Evolutionary conservation across 2,888 invertebrate genomes (phyloP).

Genomic region (Tortricodes alternella): DNA sequence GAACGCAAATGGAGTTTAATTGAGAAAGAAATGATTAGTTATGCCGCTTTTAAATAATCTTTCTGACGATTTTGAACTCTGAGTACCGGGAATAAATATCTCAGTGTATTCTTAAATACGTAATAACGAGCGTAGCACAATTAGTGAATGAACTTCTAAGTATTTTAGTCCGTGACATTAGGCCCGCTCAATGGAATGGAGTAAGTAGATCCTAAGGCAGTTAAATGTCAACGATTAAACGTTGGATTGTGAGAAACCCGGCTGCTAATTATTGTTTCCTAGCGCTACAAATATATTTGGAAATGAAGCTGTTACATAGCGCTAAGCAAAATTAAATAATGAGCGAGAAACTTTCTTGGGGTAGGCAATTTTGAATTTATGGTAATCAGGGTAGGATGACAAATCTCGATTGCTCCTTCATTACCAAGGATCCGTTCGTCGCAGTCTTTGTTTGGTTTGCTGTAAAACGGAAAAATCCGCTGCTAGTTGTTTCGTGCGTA

Average conservation of each 20-base stretch:
- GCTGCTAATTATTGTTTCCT: background rate
- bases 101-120: constrained; percentile 3
- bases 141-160: constrained; percentile 21
- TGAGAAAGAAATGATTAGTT: constrained; percentile 29
- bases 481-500: no score
- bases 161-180: constrained; percentile 23
- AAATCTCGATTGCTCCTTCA: no score
- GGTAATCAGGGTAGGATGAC: no score
- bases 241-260: background rate
- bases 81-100: constrained; percentile 21
- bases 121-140: background rate
- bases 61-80: constrained; percentile 18
- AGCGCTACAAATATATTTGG: no score
- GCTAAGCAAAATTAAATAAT: no score
- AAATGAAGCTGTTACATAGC: no score
- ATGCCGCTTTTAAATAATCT: constrained; percentile 20
- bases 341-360: no score
- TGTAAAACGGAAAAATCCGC: no score
- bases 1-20: constrained; percentile 34
- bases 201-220: constrained; percentile 3
- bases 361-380: no score
- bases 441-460: no score
- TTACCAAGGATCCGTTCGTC: no score
- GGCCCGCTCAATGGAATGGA: background rate
- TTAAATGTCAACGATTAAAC: constrained; percentile 3